Evolutionary conservation across 2,888 invertebrate species (phyloP).

Genomic region (Rhopalosiphum nymphaeae): DNA sequence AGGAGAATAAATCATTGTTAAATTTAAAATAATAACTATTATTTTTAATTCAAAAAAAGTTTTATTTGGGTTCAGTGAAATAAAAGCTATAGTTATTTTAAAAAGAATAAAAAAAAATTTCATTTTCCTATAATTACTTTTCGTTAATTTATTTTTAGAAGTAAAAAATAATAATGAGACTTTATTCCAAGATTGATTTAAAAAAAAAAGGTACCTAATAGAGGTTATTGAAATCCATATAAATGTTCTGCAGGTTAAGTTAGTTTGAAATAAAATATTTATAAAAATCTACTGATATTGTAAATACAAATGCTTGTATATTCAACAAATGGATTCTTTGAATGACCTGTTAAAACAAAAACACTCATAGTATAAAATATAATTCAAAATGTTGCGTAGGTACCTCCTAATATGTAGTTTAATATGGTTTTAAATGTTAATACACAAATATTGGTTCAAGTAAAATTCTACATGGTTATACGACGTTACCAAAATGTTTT

Average conservation of each 20-base stretch:
- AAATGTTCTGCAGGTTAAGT: not conserved
- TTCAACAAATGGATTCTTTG: not conserved
- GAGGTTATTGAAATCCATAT: not conserved
- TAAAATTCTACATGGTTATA: not conserved
- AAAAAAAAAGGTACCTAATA: not conserved
- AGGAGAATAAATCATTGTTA: not conserved
- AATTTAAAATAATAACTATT: not conserved
- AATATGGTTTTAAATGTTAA: not conserved
- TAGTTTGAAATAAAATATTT: not conserved
- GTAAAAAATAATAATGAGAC: not conserved
- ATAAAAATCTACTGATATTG: not conserved
- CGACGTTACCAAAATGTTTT: not conserved
- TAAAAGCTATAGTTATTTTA: not conserved
- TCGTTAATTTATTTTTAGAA: no score
- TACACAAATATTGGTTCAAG: not conserved
- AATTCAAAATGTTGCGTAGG: not conserved
- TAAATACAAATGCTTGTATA: not conserved
- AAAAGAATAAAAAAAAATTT: not conserved
- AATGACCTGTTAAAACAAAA: not conserved
- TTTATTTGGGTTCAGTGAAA: not conserved
- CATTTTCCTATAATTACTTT: not conserved
- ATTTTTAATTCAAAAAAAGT: not conserved
- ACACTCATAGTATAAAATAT: not conserved
- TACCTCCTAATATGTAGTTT: not conserved
- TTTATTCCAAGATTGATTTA: not conserved